Base-by-base conservation (phyloP, 2,113 vertebrate species). In the Phodopus roborovskii region DNA sequence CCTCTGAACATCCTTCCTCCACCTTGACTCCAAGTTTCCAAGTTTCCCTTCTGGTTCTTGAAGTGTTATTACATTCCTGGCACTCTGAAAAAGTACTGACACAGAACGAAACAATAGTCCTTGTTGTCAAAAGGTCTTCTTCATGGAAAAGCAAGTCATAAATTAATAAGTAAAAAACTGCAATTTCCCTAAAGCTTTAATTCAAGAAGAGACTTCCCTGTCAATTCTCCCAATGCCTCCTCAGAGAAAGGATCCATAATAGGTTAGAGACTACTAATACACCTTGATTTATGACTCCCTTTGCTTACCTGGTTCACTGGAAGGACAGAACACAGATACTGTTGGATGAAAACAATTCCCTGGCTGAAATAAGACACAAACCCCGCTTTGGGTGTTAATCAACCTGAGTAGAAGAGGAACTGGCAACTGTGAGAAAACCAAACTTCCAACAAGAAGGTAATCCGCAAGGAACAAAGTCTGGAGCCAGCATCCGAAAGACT, bases 51-150 rank as follows among this genome's bases (percentile, higher is more conserved):
- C 53, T 77, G 60, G 42, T 3, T 85, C 20, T 33, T 26, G 42
- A 85, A 70, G 9, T 30, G 48, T 42, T 66, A 88, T 75, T 81
- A 86, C 92, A 30, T 91, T 48, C 9, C 42, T 90, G 30, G 26
- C 17, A 81, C 42, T 95, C 17, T 91, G 1, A 10, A n/a, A 88
- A 88, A 45, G 39, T 62, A 70, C 8, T 85, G 7, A 19, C 19
- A 90, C 45, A 92, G 73, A 94, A 90, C n/a, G 15, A 53, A 92
- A 53, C 48, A n/a, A 92, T 15, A 89, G 20, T 96, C 58, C 4
- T 73, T 95, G 83, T 11, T 39, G 13, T 92, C 36, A 91, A 60
- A 28, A 83, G 75, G 33, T 87, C 20, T 88, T 60, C 22, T 26
- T 78, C 13, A 26, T 83, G 75, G 24, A 93, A 62, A 7, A 73